These are phyloP conservation scores for Wasmannia auropunctata DNA, from an alignment of 1,140 invertebrate species.

Conservation along the genomic window DNA sequence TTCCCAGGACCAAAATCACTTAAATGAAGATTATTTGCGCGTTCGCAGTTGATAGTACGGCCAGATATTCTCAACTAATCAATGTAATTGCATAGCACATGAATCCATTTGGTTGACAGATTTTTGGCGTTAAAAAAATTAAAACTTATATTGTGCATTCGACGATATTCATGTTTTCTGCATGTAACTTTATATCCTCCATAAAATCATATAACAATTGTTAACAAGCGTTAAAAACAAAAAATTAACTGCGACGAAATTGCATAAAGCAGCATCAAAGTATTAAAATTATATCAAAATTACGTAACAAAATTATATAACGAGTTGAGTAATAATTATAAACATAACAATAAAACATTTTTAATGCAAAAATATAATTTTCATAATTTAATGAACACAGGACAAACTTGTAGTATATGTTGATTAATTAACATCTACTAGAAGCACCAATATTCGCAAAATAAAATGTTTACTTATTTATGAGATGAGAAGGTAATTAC, in stretches of 20 bases:
- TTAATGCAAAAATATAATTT: slow-evolving; percentile 8
- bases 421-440: slow-evolving; percentile 7
- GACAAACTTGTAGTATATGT: neutral
- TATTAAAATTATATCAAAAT: neutral
- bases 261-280: neutral
- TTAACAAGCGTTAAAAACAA: slow-evolving; percentile 1
- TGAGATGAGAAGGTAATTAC: neutral
- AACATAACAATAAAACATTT: slow-evolving; percentile 7
- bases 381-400: neutral
- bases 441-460: neutral
- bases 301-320: neutral
- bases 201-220: neutral
- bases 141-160: neutral
- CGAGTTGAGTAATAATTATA: neutral
- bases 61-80: slow-evolving; percentile 2
- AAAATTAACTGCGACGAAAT: neutral
- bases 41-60: neutral
- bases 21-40: slow-evolving; percentile 34
- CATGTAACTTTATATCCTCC: neutral
- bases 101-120: slow-evolving; percentile 30
- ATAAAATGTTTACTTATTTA: slow-evolving; percentile 20
- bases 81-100: slow-evolving; percentile 17
- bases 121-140: slow-evolving; percentile 8
- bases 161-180: neutral
- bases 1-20: slow-evolving; percentile 19